A percentile compares a stretch with the other conserved stretches of the same genome.
Evolutionary conservation across 2,113 vertebrate species (phyloP).

Genomic region (Microtus pennsylvanicus): DNA sequence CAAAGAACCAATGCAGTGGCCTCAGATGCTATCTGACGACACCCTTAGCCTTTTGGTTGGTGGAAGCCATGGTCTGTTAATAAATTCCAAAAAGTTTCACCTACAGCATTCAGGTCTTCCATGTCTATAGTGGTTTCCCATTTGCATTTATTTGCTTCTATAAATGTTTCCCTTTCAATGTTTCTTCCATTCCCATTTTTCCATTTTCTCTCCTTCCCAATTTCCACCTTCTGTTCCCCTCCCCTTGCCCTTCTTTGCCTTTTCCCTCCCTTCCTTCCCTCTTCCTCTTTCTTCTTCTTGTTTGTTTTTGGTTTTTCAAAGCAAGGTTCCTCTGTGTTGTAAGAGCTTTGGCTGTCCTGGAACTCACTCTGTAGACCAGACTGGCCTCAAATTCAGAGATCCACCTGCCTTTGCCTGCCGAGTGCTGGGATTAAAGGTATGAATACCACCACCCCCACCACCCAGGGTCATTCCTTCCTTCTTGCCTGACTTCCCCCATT

Average conservation of each 20-base stretch:
- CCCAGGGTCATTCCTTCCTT: background rate
- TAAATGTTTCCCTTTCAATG: background rate
- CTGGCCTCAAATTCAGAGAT: background rate
- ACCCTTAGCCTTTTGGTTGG: background rate
- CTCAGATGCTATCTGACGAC: background rate
- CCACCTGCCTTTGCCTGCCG: fast-evolving
- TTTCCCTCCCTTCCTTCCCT: background rate
- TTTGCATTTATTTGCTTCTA: background rate
- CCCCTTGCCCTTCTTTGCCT: background rate
- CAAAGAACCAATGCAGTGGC: background rate
- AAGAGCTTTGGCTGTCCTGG: background rate
- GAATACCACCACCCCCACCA: no score
- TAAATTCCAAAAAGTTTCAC: background rate
- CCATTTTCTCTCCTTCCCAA: background rate
- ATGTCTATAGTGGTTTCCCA: background rate
- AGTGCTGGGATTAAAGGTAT: background rate
- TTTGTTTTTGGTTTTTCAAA: background rate
- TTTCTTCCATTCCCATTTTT: background rate
- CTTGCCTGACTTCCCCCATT: background rate
- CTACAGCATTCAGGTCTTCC: background rate
- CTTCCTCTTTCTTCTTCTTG: background rate
- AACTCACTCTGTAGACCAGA: background rate
- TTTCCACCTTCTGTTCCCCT: background rate
- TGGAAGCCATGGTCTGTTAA: background rate
- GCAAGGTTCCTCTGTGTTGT: background rate